Evolutionary conservation across 2,797 vertebrate genomes (phyloP), one percentile per base, ranked within the genome.

Genomic region (Smutsia gigantea): DNA sequence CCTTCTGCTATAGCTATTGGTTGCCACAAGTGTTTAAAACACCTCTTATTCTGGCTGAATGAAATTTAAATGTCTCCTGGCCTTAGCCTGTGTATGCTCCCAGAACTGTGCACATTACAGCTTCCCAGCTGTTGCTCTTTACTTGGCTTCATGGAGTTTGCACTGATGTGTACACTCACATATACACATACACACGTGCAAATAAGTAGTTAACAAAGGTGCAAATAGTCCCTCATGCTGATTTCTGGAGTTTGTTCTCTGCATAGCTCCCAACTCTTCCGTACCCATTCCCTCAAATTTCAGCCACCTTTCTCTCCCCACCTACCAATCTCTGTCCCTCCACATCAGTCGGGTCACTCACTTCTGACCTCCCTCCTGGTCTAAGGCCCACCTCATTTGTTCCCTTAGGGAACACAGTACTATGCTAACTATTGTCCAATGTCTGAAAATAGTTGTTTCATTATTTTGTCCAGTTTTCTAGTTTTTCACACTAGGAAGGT

Each of bases 301-400:
- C 21, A 14, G 57, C 21, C 49, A 17, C 13, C 4, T 29, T 1
- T 2, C 9, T n/a, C 53, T 49, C 63, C 37, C 37, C 4, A 9
- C 5, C 61, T 9, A 15, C n/a, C 7, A 8, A 4, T 37, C 18
- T 55, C 77, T 14, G 10, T 64, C 46, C 64, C 34, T 27, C 34
- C 7, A 31, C 4, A 21, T 55, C 5, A 2, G 9, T 8, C 21
- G 31, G 4, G n/a, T 27, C 31, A 19, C 25, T 13, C 11, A 12
- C 25, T 2, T 31, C 21, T 17, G 31, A 51, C 46, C 18, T 11
- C 19, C 31, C 9, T 29, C 29, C 37, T 18, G 37, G 55, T 31
- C 11, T 1, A 1, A 63, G 18, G 6, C n/a, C 14, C 3, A 27
- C 4, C 18, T 31, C 6, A 0, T 9, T 9, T 13, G 1, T 3